Percentiles rank a stretch among this genome's conserved stretches.
Evolutionary conservation across 2,888 invertebrate genomes (phyloP).

Genomic region (Pollenia labialis): DNA sequence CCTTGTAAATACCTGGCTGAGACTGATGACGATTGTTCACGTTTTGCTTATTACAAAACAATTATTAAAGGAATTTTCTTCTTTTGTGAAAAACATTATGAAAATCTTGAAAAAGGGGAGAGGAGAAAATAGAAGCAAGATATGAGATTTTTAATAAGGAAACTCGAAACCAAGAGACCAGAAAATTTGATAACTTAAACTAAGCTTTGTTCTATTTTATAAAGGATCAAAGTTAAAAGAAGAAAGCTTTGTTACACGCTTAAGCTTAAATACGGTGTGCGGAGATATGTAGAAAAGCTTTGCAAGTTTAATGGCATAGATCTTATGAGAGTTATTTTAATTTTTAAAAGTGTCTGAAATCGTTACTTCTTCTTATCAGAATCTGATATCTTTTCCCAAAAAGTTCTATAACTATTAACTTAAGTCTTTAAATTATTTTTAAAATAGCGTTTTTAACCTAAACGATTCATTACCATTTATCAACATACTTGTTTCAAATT

Average conservation of each 20-base stretch:
- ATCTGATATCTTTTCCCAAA: no score
- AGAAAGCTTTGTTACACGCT: no score
- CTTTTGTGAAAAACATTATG: conserved; percentile 6
- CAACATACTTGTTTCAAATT: background rate
- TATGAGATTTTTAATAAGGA: conserved; percentile 10
- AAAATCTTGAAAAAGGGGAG: background rate
- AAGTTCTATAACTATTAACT: background rate
- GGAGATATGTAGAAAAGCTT: no score
- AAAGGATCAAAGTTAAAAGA: no score
- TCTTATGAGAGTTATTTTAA: no score
- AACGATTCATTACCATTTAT: conserved; percentile 12
- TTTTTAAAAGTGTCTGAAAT: no score
- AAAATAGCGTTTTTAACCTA: background rate
- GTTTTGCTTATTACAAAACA: conserved; percentile 80
- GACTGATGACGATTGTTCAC: conserved; percentile 68
- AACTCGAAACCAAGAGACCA: background rate
- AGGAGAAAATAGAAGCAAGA: background rate
- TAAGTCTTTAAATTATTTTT: background rate
- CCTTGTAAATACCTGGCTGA: conserved; percentile 45
- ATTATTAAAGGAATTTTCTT: conserved; percentile 76
- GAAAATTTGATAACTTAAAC: background rate
- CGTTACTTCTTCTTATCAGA: no score
- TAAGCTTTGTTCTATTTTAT: background rate
- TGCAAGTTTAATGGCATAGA: no score
- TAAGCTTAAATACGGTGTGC: no score